Conservation (phyloP, 2,888 invertebrate genomes). For the Automeris io region DNA sequence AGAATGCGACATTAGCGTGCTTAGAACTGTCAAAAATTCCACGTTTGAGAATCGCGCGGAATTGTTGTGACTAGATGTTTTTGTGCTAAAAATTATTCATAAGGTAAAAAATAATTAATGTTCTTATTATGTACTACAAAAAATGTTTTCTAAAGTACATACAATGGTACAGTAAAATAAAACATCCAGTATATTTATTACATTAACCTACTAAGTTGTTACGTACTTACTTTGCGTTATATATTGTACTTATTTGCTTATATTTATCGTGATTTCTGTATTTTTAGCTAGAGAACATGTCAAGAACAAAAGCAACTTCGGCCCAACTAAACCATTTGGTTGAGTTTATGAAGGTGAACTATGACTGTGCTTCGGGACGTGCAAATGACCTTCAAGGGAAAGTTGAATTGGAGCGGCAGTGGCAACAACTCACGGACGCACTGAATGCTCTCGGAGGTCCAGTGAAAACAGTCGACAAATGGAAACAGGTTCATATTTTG, state of each 20-base stretch:
- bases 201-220: too few species aligned
- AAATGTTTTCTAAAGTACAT: too few species aligned
- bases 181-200: too few species aligned
- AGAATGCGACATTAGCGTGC: background rate
- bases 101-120: too few species aligned
- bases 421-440: background rate
- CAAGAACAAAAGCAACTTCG: background rate
- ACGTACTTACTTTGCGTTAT: too few species aligned
- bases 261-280: background rate
- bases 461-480: conserved; percentile 8
- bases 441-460: conserved; percentile 5
- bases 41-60: background rate
- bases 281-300: conserved; percentile 1
- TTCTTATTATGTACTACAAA: too few species aligned
- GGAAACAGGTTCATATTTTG: conserved; percentile 8
- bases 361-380: background rate
- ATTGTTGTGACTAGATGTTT: background rate
- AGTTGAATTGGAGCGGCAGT: background rate
- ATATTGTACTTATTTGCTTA: too few species aligned
- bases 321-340: conserved; percentile 1
- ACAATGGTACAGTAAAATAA: too few species aligned
- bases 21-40: background rate
- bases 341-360: background rate
- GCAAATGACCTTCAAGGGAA: background rate
- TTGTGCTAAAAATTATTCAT: background rate